phyloP scores from a whole-genome alignment of 2,888 invertebrate species.

The Danaus chrysippus region DNA sequence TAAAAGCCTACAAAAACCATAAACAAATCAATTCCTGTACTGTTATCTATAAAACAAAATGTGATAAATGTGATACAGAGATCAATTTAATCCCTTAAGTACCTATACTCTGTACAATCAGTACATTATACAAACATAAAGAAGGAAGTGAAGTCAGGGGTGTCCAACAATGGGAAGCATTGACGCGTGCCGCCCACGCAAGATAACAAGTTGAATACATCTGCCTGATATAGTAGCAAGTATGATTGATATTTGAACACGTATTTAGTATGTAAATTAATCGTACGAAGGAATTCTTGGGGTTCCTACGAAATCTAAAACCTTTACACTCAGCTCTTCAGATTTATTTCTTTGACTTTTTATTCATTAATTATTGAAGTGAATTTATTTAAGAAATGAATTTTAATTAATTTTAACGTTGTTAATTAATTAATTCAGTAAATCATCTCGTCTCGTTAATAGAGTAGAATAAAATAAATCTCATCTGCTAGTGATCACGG shows the following conservation, averaged over 20 bases:
- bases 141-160: constrained; percentile 70
- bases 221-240: constrained; percentile 65
- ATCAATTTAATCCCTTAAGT: neutral
- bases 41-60: neutral
- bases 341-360: too few relatives aligned
- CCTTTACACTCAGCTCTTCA: too few relatives aligned
- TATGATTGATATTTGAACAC: constrained; percentile 35
- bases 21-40: neutral
- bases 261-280: constrained; percentile 18
- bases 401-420: too few relatives aligned
- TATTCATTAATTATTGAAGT: too few relatives aligned
- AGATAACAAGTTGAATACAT: constrained; percentile 75
- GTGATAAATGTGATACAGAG: neutral
- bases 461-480: too few relatives aligned
- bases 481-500: too few relatives aligned
- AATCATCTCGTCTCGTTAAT: too few relatives aligned
- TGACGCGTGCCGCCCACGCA: constrained; percentile 68
- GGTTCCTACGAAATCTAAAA: neutral
- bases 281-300: constrained; percentile 6
- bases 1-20: too few relatives aligned
- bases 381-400: too few relatives aligned
- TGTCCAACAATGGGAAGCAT: constrained; percentile 64
- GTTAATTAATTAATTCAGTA: too few relatives aligned
- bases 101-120: constrained; percentile 31
- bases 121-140: constrained; percentile 46